phyloP scores from a whole-genome alignment of 2,113 vertebrate genomes.

The Tonatia bakeri region DNA sequence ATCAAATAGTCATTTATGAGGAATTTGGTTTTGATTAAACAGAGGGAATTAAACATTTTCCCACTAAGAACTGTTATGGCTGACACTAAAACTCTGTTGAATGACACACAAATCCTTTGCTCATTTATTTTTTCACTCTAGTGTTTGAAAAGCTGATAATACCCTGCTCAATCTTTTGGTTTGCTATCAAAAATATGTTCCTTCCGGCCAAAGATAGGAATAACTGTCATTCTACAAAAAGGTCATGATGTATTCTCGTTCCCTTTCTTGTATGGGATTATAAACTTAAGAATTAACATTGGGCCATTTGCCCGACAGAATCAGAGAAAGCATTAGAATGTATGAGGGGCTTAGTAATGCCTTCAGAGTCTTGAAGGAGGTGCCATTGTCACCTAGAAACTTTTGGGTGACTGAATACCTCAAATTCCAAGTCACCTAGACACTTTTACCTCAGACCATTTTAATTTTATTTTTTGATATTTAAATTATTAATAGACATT shows the following conservation, averaged over 20 bases:
- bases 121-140: constrained; percentile 35
- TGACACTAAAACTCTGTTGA: constrained; percentile 45
- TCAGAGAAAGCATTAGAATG: neutral
- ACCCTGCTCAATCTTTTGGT: neutral
- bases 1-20: constrained; percentile 54
- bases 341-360: neutral
- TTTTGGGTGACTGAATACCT: neutral
- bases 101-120: constrained; percentile 55
- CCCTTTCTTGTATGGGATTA: neutral
- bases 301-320: neutral
- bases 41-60: constrained; percentile 57
- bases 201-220: constrained; percentile 12
- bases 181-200: constrained; percentile 59
- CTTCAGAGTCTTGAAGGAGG: neutral
- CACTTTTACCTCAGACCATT: neutral
- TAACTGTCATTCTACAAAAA: constrained; percentile 40
- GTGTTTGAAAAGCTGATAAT: constrained; percentile 54
- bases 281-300: constrained; percentile 4
- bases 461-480: neutral
- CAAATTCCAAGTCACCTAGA: neutral
- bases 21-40: constrained; percentile 65
- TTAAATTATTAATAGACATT: neutral
- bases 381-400: neutral
- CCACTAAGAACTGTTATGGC: constrained; percentile 25
- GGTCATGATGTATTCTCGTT: constrained; percentile 17